Evolutionary conservation across 2,797 vertebrate genomes (phyloP).

Genomic region (Sebastes wilsoni): DNA sequence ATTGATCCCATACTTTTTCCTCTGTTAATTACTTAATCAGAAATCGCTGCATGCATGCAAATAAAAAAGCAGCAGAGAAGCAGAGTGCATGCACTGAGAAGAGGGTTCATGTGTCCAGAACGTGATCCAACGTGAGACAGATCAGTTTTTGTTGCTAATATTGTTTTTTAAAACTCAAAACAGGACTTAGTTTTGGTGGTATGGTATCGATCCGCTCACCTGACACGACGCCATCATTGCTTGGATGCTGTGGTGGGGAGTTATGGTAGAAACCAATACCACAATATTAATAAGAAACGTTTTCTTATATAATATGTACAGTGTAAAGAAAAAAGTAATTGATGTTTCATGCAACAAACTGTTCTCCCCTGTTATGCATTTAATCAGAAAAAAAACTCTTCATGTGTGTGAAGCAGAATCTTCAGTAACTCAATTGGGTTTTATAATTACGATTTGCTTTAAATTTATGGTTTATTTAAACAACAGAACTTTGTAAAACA

Average conservation of each 20-base stretch:
- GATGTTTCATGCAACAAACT: neutral
- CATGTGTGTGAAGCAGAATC: neutral
- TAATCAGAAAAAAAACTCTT: neutral
- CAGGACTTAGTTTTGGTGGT: neutral
- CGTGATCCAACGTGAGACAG: neutral
- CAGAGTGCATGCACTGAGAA: neutral
- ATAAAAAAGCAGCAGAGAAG: neutral
- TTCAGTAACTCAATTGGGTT: neutral
- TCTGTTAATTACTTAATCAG: neutral
- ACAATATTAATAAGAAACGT: neutral
- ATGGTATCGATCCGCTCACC: too few species aligned
- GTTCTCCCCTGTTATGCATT: neutral
- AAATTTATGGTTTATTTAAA: neutral
- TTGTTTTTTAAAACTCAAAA: neutral
- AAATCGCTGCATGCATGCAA: neutral
- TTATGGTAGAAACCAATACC: neutral
- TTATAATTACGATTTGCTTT: neutral
- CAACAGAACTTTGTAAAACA: neutral
- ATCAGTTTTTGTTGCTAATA: neutral
- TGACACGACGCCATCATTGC: neutral
- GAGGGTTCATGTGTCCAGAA: neutral
- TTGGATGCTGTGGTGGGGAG: neutral
- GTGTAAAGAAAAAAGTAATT: neutral
- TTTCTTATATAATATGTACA: neutral
- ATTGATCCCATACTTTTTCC: neutral